Evolutionary conservation across 2,797 vertebrate species (phyloP).

Genomic region (Syngnathus rostellatus): DNA sequence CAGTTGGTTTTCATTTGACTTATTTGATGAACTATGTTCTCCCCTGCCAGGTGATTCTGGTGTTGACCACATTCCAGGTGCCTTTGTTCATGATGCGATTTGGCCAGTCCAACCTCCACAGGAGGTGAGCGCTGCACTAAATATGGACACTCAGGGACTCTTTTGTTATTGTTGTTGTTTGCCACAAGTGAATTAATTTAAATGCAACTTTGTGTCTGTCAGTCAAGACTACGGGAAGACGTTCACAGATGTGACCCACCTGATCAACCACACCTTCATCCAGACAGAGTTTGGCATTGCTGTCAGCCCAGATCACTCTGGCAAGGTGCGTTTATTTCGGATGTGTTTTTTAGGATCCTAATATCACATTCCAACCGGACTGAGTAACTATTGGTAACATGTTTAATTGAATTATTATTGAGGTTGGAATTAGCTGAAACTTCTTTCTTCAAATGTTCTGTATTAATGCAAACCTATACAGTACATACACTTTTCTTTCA

Average conservation of each 20-base stretch:
- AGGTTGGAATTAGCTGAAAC: not conserved
- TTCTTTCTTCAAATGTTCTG: no score
- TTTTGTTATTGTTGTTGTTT: not conserved
- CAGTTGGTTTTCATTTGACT: not conserved
- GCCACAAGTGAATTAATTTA: not conserved
- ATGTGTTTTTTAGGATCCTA: not conserved
- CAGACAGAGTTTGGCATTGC: constrained; percentile 87
- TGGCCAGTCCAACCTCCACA: constrained; percentile 86
- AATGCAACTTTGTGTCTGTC: constrained; percentile 10
- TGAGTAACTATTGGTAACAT: not conserved
- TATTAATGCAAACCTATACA: no score
- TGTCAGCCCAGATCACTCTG: constrained; percentile 84
- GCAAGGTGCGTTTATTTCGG: constrained; percentile 71
- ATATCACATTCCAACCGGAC: not conserved
- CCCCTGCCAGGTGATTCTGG: constrained; percentile 77
- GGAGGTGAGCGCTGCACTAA: constrained; percentile 71
- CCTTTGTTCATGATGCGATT: constrained; percentile 80
- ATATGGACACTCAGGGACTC: not conserved
- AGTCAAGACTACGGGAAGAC: constrained; percentile 94
- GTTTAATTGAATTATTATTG: not conserved
- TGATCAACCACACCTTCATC: constrained; percentile 92
- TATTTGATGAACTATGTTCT: not conserved
- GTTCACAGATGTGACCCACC: constrained; percentile 80
- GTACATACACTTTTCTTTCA: constrained; percentile 35
- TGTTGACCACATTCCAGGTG: constrained; percentile 85